phyloP scores from a whole-genome alignment of 35 echinoderm and acorn worm species.

The Apostichopus parvimensis region DNA sequence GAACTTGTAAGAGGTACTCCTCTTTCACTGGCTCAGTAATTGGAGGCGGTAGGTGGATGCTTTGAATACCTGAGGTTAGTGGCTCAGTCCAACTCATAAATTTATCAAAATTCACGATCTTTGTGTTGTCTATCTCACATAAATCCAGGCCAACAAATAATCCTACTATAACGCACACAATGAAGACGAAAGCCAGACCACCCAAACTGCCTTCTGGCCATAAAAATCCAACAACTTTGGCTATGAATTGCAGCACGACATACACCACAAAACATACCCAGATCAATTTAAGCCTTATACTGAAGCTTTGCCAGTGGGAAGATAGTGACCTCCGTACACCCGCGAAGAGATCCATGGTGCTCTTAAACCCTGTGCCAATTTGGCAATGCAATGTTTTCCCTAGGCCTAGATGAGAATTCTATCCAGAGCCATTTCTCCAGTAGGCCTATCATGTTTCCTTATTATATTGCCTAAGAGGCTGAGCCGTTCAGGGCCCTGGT shows the following conservation, averaged over 20 bases:
- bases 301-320: slow-evolving; percentile 4
- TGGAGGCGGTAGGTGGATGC: background rate
- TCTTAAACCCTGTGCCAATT: no score
- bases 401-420: no score
- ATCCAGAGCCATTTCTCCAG: no score
- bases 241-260: background rate
- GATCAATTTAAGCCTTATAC: background rate
- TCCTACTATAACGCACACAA: background rate
- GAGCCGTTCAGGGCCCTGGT: no score
- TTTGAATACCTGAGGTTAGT: slow-evolving; percentile 18
- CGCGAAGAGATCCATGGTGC: no score
- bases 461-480: no score
- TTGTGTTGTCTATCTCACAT: background rate
- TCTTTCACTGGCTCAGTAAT: no score
- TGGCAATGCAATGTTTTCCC: no score
- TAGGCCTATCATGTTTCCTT: no score
- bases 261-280: slow-evolving; percentile 5
- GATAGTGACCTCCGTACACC: background rate
- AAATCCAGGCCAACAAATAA: background rate
- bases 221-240: background rate
- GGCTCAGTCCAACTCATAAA: slow-evolving; percentile 12
- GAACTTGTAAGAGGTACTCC: background rate
- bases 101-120: background rate
- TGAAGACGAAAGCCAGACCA: slow-evolving; percentile 15
- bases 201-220: background rate